These are phyloP conservation scores for Drosophila nebulosa DNA, from an alignment of 1,140 invertebrate species.

Conservation along the genomic window DNA sequence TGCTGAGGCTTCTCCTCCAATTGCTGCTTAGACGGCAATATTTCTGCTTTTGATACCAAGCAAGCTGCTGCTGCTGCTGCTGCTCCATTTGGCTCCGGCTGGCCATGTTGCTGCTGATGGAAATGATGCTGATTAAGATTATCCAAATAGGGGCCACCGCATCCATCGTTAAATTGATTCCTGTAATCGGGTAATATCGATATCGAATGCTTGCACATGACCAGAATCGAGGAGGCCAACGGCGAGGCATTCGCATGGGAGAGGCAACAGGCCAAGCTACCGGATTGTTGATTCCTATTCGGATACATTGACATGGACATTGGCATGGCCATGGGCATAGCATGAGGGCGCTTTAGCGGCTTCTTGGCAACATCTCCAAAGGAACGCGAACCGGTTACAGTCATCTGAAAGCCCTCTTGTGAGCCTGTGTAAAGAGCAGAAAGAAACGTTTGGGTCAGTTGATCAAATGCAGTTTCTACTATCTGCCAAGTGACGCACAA, in stretches of 20 bases:
- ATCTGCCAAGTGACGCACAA: no score
- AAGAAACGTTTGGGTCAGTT: no score
- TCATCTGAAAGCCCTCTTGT: not conserved
- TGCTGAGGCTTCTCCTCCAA: not conserved
- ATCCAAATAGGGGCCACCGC: no score
- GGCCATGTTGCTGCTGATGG: not conserved
- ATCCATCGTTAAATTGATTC: not conserved
- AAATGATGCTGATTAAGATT: no score
- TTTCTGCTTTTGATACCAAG: not conserved
- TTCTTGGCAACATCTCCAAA: not conserved
- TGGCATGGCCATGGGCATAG: not conserved
- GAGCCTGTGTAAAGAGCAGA: not conserved
- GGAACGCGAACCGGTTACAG: not conserved
- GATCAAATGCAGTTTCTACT: no score
- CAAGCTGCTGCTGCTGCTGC: no score
- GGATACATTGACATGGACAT: not conserved
- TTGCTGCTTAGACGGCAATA: no score
- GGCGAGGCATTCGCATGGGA: not conserved
- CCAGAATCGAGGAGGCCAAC: not conserved
- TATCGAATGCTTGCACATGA: not conserved
- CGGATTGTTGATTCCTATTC: not conserved
- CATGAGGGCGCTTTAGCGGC: slow-evolving; percentile 3
- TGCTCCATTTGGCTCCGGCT: not conserved
- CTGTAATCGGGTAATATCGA: not conserved
- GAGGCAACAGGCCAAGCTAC: not conserved